A percentile compares a stretch with the other conserved stretches of the same genome.
Evolutionary conservation across 2,113 vertebrate genomes (phyloP).

Genomic region (Phocoena phocoena): DNA sequence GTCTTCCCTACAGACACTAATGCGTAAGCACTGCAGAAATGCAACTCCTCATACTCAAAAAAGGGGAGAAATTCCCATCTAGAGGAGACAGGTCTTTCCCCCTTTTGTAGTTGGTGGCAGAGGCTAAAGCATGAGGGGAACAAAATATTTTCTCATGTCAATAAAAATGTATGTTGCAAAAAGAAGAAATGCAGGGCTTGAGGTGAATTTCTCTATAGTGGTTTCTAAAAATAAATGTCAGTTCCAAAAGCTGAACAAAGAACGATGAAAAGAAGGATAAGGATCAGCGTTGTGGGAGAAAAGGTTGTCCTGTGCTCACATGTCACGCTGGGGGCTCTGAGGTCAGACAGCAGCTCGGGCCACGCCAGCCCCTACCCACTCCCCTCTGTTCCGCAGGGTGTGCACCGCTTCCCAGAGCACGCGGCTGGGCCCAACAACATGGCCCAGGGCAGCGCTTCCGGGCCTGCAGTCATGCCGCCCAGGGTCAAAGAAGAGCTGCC

Average conservation of each 20-base stretch:
- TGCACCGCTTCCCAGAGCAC: not conserved
- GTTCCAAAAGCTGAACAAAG: conserved; percentile 28
- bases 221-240: conserved; percentile 54
- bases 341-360: not conserved
- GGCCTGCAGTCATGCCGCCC: not conserved
- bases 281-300: not conserved
- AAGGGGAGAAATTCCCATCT: not conserved
- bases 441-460: accelerated
- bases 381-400: not conserved
- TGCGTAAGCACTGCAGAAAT: not conserved
- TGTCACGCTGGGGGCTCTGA: not conserved
- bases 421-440: accelerated
- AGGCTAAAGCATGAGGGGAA: not conserved
- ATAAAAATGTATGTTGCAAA: conserved; percentile 52
- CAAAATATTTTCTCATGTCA: conserved; percentile 58
- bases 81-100: not conserved
- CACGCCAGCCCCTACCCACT: accelerated
- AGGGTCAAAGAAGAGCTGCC: not conserved
- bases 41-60: not conserved
- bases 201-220: not conserved
- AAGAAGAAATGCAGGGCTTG: not conserved
- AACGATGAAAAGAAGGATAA: not conserved
- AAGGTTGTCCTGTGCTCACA: not conserved
- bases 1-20: not conserved
- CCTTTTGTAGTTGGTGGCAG: not conserved